Evolutionary conservation across 2,888 invertebrate species (phyloP), one percentile per base, ranked within the genome.

Genomic region (Chloroclysta siterata): DNA sequence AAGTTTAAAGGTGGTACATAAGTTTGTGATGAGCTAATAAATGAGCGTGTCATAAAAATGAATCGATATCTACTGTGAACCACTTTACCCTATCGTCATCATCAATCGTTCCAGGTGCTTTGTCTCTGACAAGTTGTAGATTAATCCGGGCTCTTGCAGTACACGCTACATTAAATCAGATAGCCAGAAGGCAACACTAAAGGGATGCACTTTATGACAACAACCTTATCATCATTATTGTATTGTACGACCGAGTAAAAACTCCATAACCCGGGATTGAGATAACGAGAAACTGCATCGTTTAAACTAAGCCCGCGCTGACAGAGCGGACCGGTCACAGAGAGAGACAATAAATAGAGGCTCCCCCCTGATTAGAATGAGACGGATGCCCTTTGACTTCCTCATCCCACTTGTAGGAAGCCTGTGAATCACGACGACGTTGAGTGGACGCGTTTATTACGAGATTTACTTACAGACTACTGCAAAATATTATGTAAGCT

Each of bases 221-320:
- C 65, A 63, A 64, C 68, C 67, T 72, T 72, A 72, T 72, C 72
- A 70, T 65, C 70, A 70, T 69, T 72, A 70, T 69, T 68, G 67
- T 70, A 68, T 70, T 69, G 73, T 70, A 71, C 67, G 68, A 72
- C 74, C 73, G 66, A 69, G 75, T 72, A 76, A 79, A 77, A 72
- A 72, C 77, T 75, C 70, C 77, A 78, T 80, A 78, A 82, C 77
- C 71, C 74, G 70, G 61, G 74, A 77, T 77, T 73, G 75, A 80
- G 82, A 82, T 82, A 82, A 80, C 78, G 78, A 80, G 79, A 82
- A 82, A 82, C 75, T 81, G 80, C 81, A 81, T 78, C 79, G 75
- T 80, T 80, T 77, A 78, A 69, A 76, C 76, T 77, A 81, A 81
- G 74, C 77, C 77, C 74, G 68, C 67, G 72, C 75, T 76, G 79